Percentiles rank a stretch among this genome's conserved stretches.
These are phyloP conservation scores for Vulpes lagopus DNA, from an alignment of 2,113 vertebrate species.

Conservation along the genomic window DNA sequence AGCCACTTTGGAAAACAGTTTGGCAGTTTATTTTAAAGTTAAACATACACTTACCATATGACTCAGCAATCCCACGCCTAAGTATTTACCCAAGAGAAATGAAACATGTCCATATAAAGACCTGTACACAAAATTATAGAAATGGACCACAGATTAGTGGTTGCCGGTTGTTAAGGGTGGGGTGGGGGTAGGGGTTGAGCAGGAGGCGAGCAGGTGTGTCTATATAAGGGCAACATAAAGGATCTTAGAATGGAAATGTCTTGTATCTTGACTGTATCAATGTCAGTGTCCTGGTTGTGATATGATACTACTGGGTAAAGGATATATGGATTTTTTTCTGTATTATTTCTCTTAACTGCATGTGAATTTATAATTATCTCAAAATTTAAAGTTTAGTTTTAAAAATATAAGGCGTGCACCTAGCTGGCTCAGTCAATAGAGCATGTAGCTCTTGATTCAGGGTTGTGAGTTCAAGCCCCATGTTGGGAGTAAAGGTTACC, in stretches of 20 bases:
- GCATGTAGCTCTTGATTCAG: not conserved
- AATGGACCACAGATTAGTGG: not conserved
- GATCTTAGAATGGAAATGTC: not conserved
- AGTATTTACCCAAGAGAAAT: constrained; percentile 44
- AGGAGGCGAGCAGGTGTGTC: not conserved
- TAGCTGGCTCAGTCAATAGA: not conserved
- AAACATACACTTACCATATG: not conserved
- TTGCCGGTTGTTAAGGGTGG: not conserved
- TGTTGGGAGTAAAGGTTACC: not conserved
- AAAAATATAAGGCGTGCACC: not conserved
- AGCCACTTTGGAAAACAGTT: not conserved
- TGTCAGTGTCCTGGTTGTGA: not conserved
- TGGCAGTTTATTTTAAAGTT: constrained; percentile 55
- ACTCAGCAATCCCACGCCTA: not conserved
- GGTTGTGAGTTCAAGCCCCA: not conserved
- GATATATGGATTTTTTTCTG: not conserved
- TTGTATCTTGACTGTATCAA: not conserved
- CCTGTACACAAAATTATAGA: not conserved
- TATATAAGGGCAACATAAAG: not conserved
- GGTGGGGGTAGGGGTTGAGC: not conserved
- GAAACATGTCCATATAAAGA: not conserved
- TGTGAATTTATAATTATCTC: not conserved
- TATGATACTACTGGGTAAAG: not conserved
- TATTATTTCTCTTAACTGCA: not conserved
- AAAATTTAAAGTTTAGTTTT: not conserved